These are phyloP conservation scores for Frieseomelitta varia DNA, from an alignment of 1,140 invertebrate genomes.

Conservation along the genomic window DNA sequence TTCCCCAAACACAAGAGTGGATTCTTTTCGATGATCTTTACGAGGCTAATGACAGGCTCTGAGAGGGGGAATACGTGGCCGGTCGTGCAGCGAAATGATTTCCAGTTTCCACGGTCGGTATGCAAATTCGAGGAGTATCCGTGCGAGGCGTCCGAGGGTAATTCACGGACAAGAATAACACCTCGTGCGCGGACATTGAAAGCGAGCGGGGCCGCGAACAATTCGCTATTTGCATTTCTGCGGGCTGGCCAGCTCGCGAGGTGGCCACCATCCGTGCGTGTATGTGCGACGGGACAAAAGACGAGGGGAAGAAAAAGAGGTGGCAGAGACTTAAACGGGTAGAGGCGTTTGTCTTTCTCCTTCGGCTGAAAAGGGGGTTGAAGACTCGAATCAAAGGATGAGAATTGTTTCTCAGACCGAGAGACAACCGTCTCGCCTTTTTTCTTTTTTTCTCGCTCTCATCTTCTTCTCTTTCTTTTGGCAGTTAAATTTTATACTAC, in stretches of 20 bases:
- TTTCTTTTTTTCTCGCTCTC: too few relatives aligned
- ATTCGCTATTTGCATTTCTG: slow-evolving; percentile 45
- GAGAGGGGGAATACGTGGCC: background rate
- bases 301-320: background rate
- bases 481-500: background rate
- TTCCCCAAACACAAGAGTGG: background rate
- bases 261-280: background rate
- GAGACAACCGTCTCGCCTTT: background rate
- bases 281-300: slow-evolving; percentile 8
- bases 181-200: slow-evolving; percentile 29
- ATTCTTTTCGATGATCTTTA: background rate
- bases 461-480: too few relatives aligned
- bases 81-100: slow-evolving; percentile 16
- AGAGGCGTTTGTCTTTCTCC: background rate
- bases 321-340: background rate
- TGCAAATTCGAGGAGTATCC: slow-evolving; percentile 41
- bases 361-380: background rate
- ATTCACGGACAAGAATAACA: slow-evolving; percentile 45
- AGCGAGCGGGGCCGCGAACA: slow-evolving; percentile 26
- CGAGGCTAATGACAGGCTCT: slow-evolving; percentile 24
- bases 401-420: background rate
- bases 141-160: slow-evolving; percentile 32
- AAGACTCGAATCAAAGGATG: slow-evolving; percentile 9
- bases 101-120: slow-evolving; percentile 42
- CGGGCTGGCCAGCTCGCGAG: slow-evolving; percentile 11